These are phyloP conservation scores for Neosalanx taihuensis DNA, from an alignment of 2,797 vertebrate species.

Conservation along the genomic window DNA sequence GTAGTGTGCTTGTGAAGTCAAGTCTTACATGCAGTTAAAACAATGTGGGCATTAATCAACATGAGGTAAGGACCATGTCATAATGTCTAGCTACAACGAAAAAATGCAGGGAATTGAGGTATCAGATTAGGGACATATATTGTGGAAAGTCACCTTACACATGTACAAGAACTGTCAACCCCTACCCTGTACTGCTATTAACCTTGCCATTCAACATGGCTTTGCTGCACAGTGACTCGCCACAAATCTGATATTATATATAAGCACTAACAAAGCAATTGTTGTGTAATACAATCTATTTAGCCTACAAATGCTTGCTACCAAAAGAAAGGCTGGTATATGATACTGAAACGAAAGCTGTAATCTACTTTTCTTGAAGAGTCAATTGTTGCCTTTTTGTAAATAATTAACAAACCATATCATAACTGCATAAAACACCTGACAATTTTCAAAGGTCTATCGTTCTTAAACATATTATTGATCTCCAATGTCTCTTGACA, in stretches of 20 bases:
- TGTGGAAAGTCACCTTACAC: slow-evolving; percentile 34
- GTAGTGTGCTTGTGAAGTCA: slow-evolving; percentile 62
- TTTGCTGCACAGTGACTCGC: slow-evolving; percentile 36
- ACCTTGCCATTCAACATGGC: slow-evolving; percentile 40
- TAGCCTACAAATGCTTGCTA: slow-evolving; percentile 63
- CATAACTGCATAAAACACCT: slow-evolving; percentile 53
- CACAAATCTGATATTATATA: slow-evolving; percentile 36
- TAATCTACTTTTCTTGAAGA: slow-evolving; percentile 36
- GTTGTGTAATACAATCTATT: slow-evolving; percentile 55
- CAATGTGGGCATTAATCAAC: slow-evolving; percentile 52
- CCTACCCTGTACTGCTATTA: slow-evolving; percentile 43
- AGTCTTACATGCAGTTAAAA: slow-evolving; percentile 61
- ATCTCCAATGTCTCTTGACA: slow-evolving; percentile 59
- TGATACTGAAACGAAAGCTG: slow-evolving; percentile 44
- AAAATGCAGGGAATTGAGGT: slow-evolving; percentile 48
- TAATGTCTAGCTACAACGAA: slow-evolving; percentile 64
- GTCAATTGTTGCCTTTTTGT: slow-evolving; percentile 33
- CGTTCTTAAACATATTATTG: slow-evolving; percentile 45
- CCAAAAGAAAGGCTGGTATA: slow-evolving; percentile 57
- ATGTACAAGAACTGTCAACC: slow-evolving; percentile 32
- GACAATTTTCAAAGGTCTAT: slow-evolving; percentile 39
- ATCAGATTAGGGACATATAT: slow-evolving; percentile 40
- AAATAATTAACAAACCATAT: slow-evolving; percentile 37
- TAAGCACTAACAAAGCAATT: slow-evolving; percentile 36
- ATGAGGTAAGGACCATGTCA: slow-evolving; percentile 52